Conservation (phyloP, 2,888 invertebrate genomes). For the Iphiclides podalirius region DNA sequence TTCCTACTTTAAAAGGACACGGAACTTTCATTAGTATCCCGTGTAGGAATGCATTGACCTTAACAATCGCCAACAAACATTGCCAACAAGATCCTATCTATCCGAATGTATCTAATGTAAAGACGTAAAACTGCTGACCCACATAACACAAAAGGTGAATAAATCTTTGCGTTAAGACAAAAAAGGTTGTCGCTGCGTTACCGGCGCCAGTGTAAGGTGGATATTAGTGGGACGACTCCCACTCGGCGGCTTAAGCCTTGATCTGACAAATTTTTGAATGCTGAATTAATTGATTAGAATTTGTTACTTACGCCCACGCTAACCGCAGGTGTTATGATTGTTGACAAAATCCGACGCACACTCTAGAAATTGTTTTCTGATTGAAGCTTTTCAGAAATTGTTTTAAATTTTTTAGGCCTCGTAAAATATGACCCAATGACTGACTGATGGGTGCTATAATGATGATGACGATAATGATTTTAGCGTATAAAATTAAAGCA, state of each 20-base stretch:
- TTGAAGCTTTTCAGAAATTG: too few species aligned
- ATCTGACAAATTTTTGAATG: constrained; percentile 18
- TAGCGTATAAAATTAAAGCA: too few species aligned
- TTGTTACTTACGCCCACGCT: too few species aligned
- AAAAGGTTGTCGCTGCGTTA: constrained; percentile 46
- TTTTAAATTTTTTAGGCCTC: too few species aligned
- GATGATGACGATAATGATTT: too few species aligned
- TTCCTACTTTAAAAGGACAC: too few species aligned
- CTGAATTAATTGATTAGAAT: background rate
- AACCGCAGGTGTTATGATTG: too few species aligned
- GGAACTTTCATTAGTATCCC: too few species aligned
- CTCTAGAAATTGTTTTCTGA: too few species aligned
- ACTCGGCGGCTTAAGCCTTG: constrained; percentile 38
- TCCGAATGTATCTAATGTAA: constrained; percentile 29
- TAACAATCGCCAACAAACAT: constrained; percentile 46
- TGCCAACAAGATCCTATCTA: constrained; percentile 43
- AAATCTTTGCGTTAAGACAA: constrained; percentile 63
- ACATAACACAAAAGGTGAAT: constrained; percentile 66
- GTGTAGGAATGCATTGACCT: constrained; percentile 27
- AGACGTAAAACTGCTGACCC: constrained; percentile 64
- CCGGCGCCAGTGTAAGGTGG: constrained; percentile 33
- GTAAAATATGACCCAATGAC: too few species aligned
- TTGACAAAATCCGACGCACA: too few species aligned
- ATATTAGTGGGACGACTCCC: constrained; percentile 31
- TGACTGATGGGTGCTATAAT: too few species aligned